These are phyloP conservation scores for Mellivora capensis DNA, from an alignment of 2,113 vertebrate species.

Conservation along the genomic window DNA sequence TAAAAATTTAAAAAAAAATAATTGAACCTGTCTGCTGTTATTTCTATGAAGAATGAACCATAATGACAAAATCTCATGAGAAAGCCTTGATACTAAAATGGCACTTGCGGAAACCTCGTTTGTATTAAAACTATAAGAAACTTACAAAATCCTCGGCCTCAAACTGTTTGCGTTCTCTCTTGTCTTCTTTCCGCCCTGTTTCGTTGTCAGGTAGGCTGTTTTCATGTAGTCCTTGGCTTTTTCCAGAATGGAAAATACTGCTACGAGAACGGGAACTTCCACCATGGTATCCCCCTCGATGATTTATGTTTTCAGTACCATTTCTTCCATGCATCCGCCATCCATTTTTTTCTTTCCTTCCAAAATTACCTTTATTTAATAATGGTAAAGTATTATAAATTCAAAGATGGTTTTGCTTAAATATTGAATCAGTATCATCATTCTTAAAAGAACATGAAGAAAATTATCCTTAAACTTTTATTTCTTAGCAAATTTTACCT, in stretches of 20 bases:
- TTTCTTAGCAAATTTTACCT: conserved; percentile 75
- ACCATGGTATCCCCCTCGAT: conserved; percentile 75
- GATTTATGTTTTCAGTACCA: conserved; percentile 81
- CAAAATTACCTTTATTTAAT: conserved; percentile 81
- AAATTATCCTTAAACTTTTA: neutral
- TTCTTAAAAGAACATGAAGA: neutral
- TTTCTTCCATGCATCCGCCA: conserved; percentile 84
- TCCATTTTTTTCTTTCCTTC: conserved; percentile 85
- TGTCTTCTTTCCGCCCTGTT: conserved; percentile 75
- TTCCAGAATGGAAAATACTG: conserved; percentile 79
- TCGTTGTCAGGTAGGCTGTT: conserved; percentile 75
- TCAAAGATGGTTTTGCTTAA: conserved; percentile 13
- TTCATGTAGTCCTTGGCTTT: conserved; percentile 79
- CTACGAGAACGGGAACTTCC: conserved; percentile 74
- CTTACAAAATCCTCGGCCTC: conserved; percentile 89
- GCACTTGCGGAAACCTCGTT: conserved; percentile 29
- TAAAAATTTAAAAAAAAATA: neutral
- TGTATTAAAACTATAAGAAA: conserved; percentile 64
- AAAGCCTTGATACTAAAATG: conserved; percentile 20
- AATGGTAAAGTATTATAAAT: conserved; percentile 44
- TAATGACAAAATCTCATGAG: neutral
- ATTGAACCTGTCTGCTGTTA: neutral
- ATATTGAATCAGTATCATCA: neutral
- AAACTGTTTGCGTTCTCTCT: conserved; percentile 82
- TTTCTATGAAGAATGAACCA: neutral